Evolutionary conservation across 2,113 vertebrate genomes (phyloP).

Genomic region (Oreochromis niloticus): DNA sequence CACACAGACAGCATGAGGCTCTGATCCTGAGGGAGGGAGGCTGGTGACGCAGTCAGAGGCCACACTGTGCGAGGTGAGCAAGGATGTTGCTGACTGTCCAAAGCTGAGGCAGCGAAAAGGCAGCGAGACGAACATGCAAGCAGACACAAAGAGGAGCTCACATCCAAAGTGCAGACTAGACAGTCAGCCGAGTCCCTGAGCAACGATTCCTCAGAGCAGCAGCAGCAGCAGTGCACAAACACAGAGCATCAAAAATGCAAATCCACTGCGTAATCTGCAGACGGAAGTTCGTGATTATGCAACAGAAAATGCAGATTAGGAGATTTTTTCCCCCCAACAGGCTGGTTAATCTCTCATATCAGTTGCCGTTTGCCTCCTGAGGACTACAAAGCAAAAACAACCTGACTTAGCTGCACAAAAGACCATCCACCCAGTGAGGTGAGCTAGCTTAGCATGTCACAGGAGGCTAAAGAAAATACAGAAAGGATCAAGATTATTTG

Average conservation of each 20-base stretch:
- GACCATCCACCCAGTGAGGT: not conserved
- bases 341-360: slow-evolving; percentile 35
- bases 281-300: slow-evolving; percentile 49
- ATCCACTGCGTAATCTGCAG: slow-evolving; percentile 34
- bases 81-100: not conserved
- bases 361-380: not conserved
- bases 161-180: slow-evolving; percentile 11
- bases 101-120: not conserved
- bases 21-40: not conserved
- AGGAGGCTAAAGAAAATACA: not conserved
- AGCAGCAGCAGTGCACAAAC: not conserved
- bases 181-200: not conserved
- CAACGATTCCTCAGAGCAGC: not conserved
- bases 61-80: slow-evolving; percentile 1
- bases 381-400: not conserved
- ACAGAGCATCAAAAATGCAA: slow-evolving; percentile 6
- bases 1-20: not conserved
- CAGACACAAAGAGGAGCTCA: not conserved
- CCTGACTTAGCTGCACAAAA: slow-evolving; percentile 3
- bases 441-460: not conserved
- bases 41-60: not conserved
- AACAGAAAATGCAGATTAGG: slow-evolving; percentile 55
- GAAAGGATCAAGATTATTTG: not conserved
- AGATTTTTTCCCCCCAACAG: not conserved
- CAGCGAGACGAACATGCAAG: not conserved